A percentile compares a stretch with the other conserved stretches of the same genome.
phyloP scores from a whole-genome alignment of 2,888 invertebrate species.

The Drosophila infuscata region DNA sequence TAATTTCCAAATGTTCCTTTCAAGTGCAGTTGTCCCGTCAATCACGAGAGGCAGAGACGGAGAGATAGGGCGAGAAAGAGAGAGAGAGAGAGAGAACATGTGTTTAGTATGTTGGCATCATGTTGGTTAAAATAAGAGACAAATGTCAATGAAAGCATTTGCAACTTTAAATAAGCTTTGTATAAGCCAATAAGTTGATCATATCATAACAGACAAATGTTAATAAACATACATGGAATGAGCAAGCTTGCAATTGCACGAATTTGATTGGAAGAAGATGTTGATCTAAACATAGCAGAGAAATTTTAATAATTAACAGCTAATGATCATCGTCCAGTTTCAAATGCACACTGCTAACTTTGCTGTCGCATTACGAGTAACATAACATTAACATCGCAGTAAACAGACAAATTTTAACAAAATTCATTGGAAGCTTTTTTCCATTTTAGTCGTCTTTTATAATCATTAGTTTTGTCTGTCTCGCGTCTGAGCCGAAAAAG shows the following conservation, averaged over 20 bases:
- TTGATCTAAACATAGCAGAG: background rate
- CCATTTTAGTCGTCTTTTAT: conserved; percentile 24
- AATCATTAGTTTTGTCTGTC: conserved; percentile 25
- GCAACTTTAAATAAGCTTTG: background rate
- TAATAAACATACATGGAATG: background rate
- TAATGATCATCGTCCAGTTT: background rate
- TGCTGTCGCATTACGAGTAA: background rate
- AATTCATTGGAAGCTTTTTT: conserved; percentile 38
- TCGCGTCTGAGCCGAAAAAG: conserved; percentile 57
- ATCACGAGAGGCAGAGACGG: background rate
- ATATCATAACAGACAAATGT: background rate
- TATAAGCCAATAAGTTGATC: background rate
- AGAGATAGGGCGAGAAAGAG: background rate
- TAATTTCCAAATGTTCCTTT: conserved; percentile 18
- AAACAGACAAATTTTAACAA: background rate
- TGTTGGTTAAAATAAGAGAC: background rate
- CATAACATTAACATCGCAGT: background rate
- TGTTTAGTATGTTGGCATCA: background rate
- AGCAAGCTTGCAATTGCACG: background rate
- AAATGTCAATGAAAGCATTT: background rate
- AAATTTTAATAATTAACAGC: background rate
- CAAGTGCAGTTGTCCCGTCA: conserved; percentile 29
- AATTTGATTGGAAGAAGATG: background rate
- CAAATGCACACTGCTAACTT: background rate
- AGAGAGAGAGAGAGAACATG: background rate